phyloP scores from a whole-genome alignment of 2,113 vertebrate genomes.

The Blennius ocellaris region DNA sequence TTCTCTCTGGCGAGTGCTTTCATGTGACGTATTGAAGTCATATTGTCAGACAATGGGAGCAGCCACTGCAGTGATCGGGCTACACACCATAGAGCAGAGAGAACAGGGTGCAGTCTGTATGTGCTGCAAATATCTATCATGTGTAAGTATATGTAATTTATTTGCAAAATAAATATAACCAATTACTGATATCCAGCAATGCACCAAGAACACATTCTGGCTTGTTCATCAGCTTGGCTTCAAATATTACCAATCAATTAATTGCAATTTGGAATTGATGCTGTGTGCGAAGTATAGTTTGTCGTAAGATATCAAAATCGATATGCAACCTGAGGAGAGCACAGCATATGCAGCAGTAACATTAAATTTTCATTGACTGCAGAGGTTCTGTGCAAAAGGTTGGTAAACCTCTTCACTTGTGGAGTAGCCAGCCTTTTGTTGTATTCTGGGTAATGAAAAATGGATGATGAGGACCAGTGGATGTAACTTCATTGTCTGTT shows the following conservation, averaged over 20 bases:
- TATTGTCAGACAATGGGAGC: not conserved
- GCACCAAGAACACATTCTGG: no score
- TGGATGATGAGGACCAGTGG: constrained; percentile 6
- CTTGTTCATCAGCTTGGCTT: not conserved
- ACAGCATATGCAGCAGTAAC: constrained; percentile 13
- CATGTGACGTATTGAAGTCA: constrained; percentile 12
- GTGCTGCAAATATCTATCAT: not conserved
- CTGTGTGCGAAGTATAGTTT: constrained; percentile 21
- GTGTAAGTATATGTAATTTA: not conserved
- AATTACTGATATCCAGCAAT: not conserved
- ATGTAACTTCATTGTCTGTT: not conserved
- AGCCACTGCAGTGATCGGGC: not conserved
- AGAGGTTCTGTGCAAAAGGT: constrained; percentile 19
- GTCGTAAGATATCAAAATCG: constrained; percentile 36
- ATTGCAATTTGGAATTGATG: not conserved
- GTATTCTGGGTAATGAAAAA: constrained; percentile 27
- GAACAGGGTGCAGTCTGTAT: not conserved
- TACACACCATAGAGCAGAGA: not conserved
- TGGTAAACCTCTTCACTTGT: constrained; percentile 11
- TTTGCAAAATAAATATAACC: not conserved
- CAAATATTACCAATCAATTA: not conserved
- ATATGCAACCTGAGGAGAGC: constrained; percentile 19
- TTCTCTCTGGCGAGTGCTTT: not conserved
- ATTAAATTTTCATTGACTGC: constrained; percentile 35
- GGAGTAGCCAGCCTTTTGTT: not conserved